Evolutionary conservation across 2,113 vertebrate species (phyloP), one percentile per base, ranked within the genome.

Genomic region (Colinus virginianus): DNA sequence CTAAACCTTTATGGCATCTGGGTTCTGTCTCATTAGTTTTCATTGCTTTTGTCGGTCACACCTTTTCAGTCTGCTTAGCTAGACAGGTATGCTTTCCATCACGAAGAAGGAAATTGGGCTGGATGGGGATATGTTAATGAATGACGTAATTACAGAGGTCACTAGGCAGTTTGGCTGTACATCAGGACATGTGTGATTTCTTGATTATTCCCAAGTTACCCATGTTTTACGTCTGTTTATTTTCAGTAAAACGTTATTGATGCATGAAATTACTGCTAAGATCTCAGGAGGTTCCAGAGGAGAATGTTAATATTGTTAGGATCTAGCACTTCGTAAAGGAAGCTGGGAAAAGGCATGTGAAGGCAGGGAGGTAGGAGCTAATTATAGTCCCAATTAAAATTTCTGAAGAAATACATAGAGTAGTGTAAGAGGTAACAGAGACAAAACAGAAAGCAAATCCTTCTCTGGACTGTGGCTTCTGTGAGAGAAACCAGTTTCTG

Each of bases 281-380:
- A 78, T 89, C 88, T 94, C 71, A 46, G 75, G 94, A 96, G 78
- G 70, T 92, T 86, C 71, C 48, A 36, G 17, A 78, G 61, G 58
- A 96, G 51, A 95, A 94, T 68, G 92, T 62, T 88, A 77, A 71
- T 92, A 95, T 95, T 96, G 76, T 96, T 94, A 81, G 77, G 69
- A 79, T 84, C 69, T 84, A 3, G 1, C 66, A 67, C 32, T 69
- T 67, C n/a, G 77, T 40, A 93, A 88, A 93, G 46, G 69, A 88
- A 93, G 45, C 68, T 85, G 76, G 38, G 43, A 55, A 93, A 91
- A 91, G 11, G 58, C 36, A n/a, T 28, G 32, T 49, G 51, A 78
- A 92, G 49, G 4, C 59, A 77, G n/a, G 45, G 38, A 78, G 43
- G 45, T 40, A 80, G 14, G 11, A 69, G 38, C 25, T 96, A 91